These are phyloP conservation scores for Lasioglossum lativentre DNA, from an alignment of 2,888 invertebrate species.

Conservation along the genomic window DNA sequence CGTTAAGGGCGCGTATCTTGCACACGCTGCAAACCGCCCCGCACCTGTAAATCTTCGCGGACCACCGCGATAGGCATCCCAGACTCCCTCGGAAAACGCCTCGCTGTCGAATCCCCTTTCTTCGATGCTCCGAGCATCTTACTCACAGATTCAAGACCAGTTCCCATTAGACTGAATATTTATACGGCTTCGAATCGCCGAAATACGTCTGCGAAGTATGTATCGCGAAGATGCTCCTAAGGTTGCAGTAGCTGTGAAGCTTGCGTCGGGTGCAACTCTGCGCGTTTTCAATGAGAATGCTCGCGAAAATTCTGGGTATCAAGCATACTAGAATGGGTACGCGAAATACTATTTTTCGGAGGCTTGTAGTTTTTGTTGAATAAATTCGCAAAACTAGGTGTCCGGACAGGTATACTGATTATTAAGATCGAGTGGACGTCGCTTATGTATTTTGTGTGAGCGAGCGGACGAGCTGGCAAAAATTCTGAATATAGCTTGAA, in stretches of 20 bases:
- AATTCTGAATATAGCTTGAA: background rate
- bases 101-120: background rate
- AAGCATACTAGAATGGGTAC: background rate
- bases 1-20: conserved; percentile 64
- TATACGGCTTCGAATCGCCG: background rate
- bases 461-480: background rate
- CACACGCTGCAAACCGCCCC: conserved; percentile 26
- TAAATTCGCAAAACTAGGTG: background rate
- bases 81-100: background rate
- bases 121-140: background rate
- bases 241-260: background rate
- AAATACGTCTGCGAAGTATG: background rate
- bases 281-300: background rate
- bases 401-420: background rate
- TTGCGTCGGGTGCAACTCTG: background rate
- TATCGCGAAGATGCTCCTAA: background rate
- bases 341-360: background rate
- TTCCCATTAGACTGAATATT: background rate
- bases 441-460: background rate
- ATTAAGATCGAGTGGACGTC: background rate
- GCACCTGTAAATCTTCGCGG: conserved; percentile 36
- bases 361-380: background rate
- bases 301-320: background rate
- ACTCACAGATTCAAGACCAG: background rate
- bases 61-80: background rate